These are phyloP conservation scores for Aphaenogaster ashmeadi DNA, from an alignment of 1,140 invertebrate genomes.

Conservation along the genomic window DNA sequence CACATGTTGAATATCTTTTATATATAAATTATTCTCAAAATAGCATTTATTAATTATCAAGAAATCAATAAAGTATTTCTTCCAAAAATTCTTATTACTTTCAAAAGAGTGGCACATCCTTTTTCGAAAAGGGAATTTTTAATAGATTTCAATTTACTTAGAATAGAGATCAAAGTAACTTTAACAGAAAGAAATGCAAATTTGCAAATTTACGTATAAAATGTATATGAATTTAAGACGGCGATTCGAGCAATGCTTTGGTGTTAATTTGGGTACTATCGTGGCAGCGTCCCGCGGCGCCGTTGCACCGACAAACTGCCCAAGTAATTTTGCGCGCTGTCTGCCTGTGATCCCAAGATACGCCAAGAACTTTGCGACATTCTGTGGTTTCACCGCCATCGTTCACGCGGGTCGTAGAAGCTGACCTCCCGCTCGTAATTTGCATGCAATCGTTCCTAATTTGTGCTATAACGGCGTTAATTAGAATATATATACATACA, in stretches of 20 bases:
- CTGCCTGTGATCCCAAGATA: conserved; percentile 66
- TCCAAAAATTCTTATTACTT: no score
- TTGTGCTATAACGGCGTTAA: conserved; percentile 51
- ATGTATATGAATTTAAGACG: conserved; percentile 11
- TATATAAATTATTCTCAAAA: no score
- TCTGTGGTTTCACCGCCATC: conserved; percentile 34
- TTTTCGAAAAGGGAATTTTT: no score
- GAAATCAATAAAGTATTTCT: no score
- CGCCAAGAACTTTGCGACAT: conserved; percentile 63
- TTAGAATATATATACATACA: conserved; percentile 14
- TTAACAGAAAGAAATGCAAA: background rate
- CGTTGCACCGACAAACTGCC: conserved; percentile 61
- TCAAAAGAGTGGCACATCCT: no score
- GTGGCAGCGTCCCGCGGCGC: background rate
- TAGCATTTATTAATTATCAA: no score
- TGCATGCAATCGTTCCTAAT: conserved; percentile 34
- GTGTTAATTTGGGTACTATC: conserved; percentile 63
- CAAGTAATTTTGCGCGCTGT: conserved; percentile 65
- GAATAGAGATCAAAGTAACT: background rate
- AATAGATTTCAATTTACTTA: conserved; percentile 1
- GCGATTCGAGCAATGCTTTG: conserved; percentile 42
- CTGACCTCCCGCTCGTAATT: conserved; percentile 55
- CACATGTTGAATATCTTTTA: no score
- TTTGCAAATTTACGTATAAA: background rate
- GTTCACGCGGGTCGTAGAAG: conserved; percentile 14